These are phyloP conservation scores for Hippocampus zosterae DNA, from an alignment of 2,113 vertebrate species.

Conservation along the genomic window DNA sequence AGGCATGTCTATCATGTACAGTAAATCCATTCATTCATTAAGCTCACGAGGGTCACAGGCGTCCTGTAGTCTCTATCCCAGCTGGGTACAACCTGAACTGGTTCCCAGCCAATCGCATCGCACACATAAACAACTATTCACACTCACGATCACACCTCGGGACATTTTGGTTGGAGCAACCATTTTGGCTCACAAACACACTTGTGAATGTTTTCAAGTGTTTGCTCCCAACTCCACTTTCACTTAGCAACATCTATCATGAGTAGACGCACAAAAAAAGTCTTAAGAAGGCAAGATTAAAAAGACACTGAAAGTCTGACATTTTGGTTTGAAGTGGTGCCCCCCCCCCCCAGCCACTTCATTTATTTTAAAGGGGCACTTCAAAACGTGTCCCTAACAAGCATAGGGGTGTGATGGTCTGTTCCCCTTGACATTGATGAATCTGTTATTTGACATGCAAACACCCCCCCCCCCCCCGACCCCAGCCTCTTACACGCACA, in stretches of 20 bases:
- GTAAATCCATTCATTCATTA: too few relatives aligned
- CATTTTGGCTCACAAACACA: too few relatives aligned
- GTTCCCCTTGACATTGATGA: background rate
- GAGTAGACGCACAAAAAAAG: background rate
- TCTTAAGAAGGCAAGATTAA: background rate
- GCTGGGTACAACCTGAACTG: too few relatives aligned
- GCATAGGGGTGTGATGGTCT: background rate
- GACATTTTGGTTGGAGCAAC: too few relatives aligned
- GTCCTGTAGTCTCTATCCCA: too few relatives aligned
- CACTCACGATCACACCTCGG: too few relatives aligned
- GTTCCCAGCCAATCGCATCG: too few relatives aligned
- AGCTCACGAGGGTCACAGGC: too few relatives aligned
- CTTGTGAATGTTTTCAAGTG: too few relatives aligned
- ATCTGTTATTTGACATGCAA: background rate
- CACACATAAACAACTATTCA: too few relatives aligned
- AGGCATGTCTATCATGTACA: background rate
- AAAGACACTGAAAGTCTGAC: background rate
- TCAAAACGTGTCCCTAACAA: background rate
- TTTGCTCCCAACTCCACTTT: too few relatives aligned
- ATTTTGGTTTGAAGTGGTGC: background rate
- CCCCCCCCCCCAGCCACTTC: rapidly evolving
- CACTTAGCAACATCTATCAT: background rate
- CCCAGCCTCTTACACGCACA: background rate
- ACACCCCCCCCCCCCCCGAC: background rate
- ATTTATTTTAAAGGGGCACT: background rate